phyloP scores from a whole-genome alignment of 2,888 invertebrate genomes.

The Chironomus riparius region DNA sequence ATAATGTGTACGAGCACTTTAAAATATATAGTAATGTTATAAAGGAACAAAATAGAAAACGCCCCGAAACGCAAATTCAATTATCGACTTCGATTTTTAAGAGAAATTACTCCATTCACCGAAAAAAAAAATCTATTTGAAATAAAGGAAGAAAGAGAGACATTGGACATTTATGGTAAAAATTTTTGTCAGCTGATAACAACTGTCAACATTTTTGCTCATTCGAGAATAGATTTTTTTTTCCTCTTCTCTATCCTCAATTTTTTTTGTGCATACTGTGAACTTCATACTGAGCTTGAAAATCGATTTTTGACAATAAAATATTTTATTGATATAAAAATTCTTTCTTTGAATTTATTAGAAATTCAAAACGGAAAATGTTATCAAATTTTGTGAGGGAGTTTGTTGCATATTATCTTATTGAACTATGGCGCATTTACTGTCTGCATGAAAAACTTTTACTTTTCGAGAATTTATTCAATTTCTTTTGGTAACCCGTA shows the following conservation, averaged over 20 bases:
- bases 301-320: background rate
- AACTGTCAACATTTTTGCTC: conserved; percentile 27
- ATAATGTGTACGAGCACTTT: conserved; percentile 7
- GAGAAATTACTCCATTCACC: background rate
- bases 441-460: too few species aligned
- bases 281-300: background rate
- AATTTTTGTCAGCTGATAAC: conserved; percentile 24
- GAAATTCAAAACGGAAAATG: too few species aligned
- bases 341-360: too few species aligned
- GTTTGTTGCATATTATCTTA: too few species aligned
- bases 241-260: background rate
- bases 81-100: conserved; percentile 16
- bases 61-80: conserved; percentile 25
- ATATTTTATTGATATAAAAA: background rate
- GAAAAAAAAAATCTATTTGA: background rate
- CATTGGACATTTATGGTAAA: background rate
- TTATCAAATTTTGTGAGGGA: too few species aligned
- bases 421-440: too few species aligned
- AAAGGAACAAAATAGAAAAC: conserved; percentile 5
- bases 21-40: background rate
- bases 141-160: background rate
- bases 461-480: too few species aligned
- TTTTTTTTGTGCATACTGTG: background rate
- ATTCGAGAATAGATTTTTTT: background rate
- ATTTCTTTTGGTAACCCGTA: too few species aligned